Percentiles rank a stretch among this genome's conserved stretches.
phyloP scores from a whole-genome alignment of 2,113 vertebrate species.

The Indri indri region DNA sequence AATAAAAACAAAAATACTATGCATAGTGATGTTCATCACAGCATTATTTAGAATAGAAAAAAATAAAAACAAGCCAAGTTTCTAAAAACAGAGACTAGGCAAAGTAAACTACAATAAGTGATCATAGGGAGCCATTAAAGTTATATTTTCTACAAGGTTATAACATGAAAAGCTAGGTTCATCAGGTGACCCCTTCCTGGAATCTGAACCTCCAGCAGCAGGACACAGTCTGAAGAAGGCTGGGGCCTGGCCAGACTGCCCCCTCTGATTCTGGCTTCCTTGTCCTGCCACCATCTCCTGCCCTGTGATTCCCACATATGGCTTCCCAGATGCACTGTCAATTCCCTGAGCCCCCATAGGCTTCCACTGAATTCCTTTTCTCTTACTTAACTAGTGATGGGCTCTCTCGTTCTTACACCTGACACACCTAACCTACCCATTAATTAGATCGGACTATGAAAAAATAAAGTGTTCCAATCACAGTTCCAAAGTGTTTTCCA shows the following conservation, averaged over 20 bases:
- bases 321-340: background rate
- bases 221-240: background rate
- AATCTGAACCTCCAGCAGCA: background rate
- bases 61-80: background rate
- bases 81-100: background rate
- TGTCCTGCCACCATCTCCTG: background rate
- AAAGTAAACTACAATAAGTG: background rate
- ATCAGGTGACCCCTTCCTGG: background rate
- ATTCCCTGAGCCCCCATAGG: background rate
- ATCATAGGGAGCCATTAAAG: background rate
- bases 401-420: background rate
- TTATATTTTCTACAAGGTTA: background rate
- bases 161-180: background rate
- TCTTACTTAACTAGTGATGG: background rate
- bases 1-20: conserved; percentile 18
- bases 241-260: background rate
- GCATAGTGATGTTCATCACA: background rate
- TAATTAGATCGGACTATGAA: background rate
- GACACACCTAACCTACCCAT: background rate
- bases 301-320: background rate
- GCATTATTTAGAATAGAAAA: background rate
- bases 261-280: background rate
- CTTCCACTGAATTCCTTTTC: background rate
- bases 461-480: background rate
- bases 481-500: background rate